These are phyloP conservation scores for Pseudanteris insignis DNA, from an alignment of 2,888 invertebrate genomes.

Conservation along the genomic window DNA sequence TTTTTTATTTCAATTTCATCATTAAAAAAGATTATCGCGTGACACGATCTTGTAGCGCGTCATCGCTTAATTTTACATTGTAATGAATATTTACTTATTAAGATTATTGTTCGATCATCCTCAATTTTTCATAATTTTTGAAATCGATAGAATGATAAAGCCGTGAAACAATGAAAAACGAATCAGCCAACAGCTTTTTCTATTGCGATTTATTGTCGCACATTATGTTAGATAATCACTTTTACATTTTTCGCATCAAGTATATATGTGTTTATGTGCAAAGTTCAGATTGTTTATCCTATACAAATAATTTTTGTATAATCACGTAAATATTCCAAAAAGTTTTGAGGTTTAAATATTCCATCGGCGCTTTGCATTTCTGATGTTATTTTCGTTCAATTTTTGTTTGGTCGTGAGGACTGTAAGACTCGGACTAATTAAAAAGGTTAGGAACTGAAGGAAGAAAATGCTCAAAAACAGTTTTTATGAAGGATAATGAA, in stretches of 20 bases:
- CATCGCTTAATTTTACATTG: slow-evolving; percentile 62
- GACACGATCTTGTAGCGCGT: slow-evolving; percentile 65
- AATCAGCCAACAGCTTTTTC: slow-evolving; percentile 50
- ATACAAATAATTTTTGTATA: slow-evolving; percentile 12
- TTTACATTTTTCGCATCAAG: slow-evolving; percentile 62
- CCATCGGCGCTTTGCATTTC: too few relatives aligned
- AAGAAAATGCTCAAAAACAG: slow-evolving; percentile 28
- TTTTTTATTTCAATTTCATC: slow-evolving; percentile 66
- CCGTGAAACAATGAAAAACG: slow-evolving; percentile 53
- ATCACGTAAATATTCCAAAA: slow-evolving; percentile 22
- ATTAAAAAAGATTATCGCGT: slow-evolving; percentile 63
- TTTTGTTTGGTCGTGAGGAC: slow-evolving; percentile 40
- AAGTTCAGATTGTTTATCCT: slow-evolving; percentile 23
- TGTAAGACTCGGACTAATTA: slow-evolving; percentile 16
- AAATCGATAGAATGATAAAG: slow-evolving; percentile 52
- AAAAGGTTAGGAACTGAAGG: slow-evolving; percentile 16
- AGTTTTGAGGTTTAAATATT: too few relatives aligned
- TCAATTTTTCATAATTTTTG: slow-evolving; percentile 48
- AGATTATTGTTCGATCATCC: slow-evolving; percentile 62
- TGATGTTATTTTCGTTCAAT: slow-evolving; percentile 21
- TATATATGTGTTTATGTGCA: slow-evolving; percentile 51
- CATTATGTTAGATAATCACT: slow-evolving; percentile 30
- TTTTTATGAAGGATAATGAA: slow-evolving; percentile 28
- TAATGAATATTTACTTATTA: slow-evolving; percentile 64
- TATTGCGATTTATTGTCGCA: slow-evolving; percentile 46